phyloP scores from a whole-genome alignment of 64 coral and sea anemone species.

The Porites australiensis region DNA sequence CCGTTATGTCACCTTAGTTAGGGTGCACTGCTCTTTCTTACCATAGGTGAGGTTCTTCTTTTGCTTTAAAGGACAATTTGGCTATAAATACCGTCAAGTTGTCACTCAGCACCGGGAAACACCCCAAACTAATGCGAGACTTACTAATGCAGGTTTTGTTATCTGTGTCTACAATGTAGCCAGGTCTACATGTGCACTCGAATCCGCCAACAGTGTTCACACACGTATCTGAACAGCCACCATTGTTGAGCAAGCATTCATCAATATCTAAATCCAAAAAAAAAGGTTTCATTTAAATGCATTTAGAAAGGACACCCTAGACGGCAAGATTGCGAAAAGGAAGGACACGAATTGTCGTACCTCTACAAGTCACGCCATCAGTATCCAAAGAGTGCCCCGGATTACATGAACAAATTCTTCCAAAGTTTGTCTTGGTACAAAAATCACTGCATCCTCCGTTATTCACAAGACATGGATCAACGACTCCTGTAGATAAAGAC shows the following conservation, averaged over 20 bases:
- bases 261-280: slow-evolving; percentile 60
- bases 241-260: slow-evolving; percentile 80
- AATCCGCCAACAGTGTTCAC: slow-evolving; percentile 80
- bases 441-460: slow-evolving; percentile 85
- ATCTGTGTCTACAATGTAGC: slow-evolving; percentile 34
- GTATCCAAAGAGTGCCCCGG: slow-evolving; percentile 57
- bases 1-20: too few species aligned
- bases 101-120: too few species aligned
- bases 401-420: slow-evolving; percentile 65
- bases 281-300: neutral
- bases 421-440: slow-evolving; percentile 38
- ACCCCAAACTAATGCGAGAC: neutral
- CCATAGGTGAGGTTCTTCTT: too few species aligned
- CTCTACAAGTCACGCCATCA: slow-evolving; percentile 73
- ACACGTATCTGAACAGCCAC: slow-evolving; percentile 76
- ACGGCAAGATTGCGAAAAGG: too few species aligned
- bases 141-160: slow-evolving; percentile 88
- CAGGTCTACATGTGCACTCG: slow-evolving; percentile 65
- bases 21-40: too few species aligned
- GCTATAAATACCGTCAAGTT: too few species aligned
- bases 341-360: neutral
- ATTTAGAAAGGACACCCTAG: neutral
- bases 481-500: neutral
- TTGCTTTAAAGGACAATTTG: too few species aligned
- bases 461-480: slow-evolving; percentile 54